A percentile compares a stretch with the other conserved stretches of the same genome.
Conservation (phyloP, 2,113 vertebrate genomes). For the Garra rufa region DNA sequence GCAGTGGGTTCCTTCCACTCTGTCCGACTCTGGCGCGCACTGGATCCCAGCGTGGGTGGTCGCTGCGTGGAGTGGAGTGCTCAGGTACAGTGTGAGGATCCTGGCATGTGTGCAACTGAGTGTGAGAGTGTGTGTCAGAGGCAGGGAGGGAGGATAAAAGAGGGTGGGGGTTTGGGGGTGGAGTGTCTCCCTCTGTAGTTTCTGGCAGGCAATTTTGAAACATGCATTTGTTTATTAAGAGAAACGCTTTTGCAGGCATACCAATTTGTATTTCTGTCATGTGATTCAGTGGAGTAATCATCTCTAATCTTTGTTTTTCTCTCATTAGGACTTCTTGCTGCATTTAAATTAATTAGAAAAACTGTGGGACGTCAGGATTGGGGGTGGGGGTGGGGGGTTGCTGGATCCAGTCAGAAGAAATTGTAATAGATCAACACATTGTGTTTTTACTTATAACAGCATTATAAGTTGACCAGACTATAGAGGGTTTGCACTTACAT, state of each 20-base stretch:
- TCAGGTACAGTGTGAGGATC: conserved; percentile 59
- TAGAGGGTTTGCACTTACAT: too few relatives aligned
- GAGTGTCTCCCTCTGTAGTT: conserved; percentile 36
- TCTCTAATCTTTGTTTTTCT: neutral
- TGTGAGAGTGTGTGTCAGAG: conserved; percentile 41
- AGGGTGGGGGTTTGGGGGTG: conserved; percentile 35
- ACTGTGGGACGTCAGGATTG: neutral
- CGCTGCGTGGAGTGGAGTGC: conserved; percentile 57
- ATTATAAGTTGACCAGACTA: neutral
- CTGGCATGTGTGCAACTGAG: conserved; percentile 51
- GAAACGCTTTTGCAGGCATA: neutral
- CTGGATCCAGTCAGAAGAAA: neutral
- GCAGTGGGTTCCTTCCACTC: conserved; percentile 35
- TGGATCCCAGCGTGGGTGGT: conserved; percentile 53
- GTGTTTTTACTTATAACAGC: neutral
- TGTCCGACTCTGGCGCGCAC: conserved; percentile 3
- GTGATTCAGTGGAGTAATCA: conserved; percentile 6
- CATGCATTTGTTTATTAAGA: conserved; percentile 19
- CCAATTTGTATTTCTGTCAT: neutral
- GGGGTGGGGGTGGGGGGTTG: too few relatives aligned
- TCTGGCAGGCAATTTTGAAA: conserved; percentile 42
- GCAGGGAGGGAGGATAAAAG: conserved; percentile 28
- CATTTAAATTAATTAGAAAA: conserved; percentile 11
- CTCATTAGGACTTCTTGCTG: neutral
- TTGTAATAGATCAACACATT: neutral